phyloP scores from a whole-genome alignment of 2,888 invertebrate species.

The Eupithecia subumbrata region DNA sequence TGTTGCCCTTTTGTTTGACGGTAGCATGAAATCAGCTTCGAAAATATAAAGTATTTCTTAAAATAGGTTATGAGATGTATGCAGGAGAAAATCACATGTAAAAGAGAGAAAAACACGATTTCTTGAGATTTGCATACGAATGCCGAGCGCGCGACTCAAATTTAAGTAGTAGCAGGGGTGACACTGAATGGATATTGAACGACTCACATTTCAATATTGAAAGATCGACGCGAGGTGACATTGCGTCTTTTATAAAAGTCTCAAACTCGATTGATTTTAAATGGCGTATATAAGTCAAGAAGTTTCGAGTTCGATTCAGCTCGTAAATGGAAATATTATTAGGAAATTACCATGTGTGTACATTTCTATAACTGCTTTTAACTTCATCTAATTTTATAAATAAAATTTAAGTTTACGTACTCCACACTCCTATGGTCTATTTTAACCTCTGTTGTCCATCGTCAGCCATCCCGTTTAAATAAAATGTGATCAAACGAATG shows the following conservation, averaged over 20 bases:
- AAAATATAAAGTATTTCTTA: not conserved
- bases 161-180: not conserved
- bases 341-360: no score
- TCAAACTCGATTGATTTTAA: not conserved
- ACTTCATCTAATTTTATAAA: not conserved
- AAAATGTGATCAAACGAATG: not conserved
- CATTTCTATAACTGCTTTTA: not conserved
- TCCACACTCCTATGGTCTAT: not conserved
- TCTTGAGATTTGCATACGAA: slow-evolving; percentile 8
- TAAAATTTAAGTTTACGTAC: not conserved
- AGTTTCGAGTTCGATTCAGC: no score
- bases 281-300: not conserved
- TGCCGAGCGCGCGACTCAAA: not conserved
- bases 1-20: not conserved
- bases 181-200: slow-evolving; percentile 4
- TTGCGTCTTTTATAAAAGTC: not conserved
- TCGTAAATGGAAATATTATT: not conserved
- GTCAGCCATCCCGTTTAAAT: not conserved
- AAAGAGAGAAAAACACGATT: slow-evolving; percentile 9
- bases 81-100: slow-evolving; percentile 6
- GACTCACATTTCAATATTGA: slow-evolving; percentile 8
- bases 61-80: slow-evolving; percentile 4
- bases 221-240: not conserved
- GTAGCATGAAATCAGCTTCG: not conserved
- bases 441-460: no score